Conservation (phyloP, 2,113 vertebrate genomes). For the Myiozetetes cayanensis region DNA sequence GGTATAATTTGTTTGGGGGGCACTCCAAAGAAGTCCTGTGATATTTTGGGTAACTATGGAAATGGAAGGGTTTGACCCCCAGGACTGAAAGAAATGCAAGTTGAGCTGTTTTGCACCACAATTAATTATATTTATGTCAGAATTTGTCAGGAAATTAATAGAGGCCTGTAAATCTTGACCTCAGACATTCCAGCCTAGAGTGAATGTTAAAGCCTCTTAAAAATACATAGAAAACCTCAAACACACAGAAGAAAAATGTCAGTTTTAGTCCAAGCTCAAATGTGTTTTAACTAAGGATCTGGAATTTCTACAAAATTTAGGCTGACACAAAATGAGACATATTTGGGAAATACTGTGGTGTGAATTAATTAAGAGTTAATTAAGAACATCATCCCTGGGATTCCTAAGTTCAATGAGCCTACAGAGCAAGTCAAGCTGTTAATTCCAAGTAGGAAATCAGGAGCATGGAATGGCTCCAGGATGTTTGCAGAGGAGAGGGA, state of each 20-base stretch:
- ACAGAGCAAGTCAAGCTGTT: not conserved
- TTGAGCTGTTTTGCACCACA: not conserved
- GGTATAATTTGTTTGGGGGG: not conserved
- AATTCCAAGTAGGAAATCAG: not conserved
- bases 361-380: not conserved
- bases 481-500: not conserved
- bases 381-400: not conserved
- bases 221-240: not conserved
- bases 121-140: not conserved
- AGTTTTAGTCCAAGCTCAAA: not conserved
- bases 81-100: not conserved
- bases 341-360: not conserved
- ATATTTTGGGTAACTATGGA: not conserved
- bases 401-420: not conserved
- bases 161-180: not conserved
- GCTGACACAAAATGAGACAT: not conserved
- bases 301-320: not conserved
- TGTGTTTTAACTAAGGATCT: not conserved
- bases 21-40: not conserved
- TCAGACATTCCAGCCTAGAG: not conserved
- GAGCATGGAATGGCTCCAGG: not conserved
- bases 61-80: not conserved
- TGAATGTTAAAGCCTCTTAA: not conserved
- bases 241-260: not conserved
- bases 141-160: not conserved